These are phyloP conservation scores for Trichoplusia ni DNA, from an alignment of 1,140 invertebrate species.

Conservation along the genomic window DNA sequence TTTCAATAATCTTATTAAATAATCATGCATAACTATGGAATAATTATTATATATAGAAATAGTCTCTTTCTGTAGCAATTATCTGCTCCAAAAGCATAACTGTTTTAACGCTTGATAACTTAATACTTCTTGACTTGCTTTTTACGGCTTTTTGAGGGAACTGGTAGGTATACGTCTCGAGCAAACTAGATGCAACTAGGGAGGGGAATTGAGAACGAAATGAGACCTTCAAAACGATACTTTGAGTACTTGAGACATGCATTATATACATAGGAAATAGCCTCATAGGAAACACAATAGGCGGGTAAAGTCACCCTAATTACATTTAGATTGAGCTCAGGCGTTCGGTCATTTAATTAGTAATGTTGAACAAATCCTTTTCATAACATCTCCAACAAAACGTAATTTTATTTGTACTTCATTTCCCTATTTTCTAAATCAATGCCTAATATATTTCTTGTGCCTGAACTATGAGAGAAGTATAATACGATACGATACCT, in stretches of 20 bases:
- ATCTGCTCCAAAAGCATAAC: constrained; percentile 10
- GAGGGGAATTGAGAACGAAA: background rate
- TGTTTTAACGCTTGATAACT: constrained; percentile 21
- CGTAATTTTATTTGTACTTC: background rate
- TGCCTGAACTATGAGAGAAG: constrained; percentile 24
- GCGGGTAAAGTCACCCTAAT: background rate
- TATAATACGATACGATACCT: no score
- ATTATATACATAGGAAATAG: background rate
- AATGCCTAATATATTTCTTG: constrained; percentile 25
- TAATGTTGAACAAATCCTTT: constrained; percentile 14
- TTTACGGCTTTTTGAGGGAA: constrained; percentile 12
- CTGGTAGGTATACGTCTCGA: constrained; percentile 10
- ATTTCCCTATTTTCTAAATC: background rate
- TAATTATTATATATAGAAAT: constrained; percentile 18
- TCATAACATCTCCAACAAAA: background rate
- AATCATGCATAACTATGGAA: constrained; percentile 20
- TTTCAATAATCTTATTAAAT: constrained; percentile 19
- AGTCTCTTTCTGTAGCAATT: constrained; percentile 27
- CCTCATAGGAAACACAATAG: no score
- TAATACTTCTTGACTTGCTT: background rate
- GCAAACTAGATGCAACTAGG: constrained; percentile 9
- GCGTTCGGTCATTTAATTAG: background rate
- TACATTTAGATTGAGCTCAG: constrained; percentile 3
- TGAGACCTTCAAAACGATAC: background rate
- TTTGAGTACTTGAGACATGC: background rate